phyloP scores from a whole-genome alignment of 2,113 vertebrate species.

The Lethenteron reissneri region DNA sequence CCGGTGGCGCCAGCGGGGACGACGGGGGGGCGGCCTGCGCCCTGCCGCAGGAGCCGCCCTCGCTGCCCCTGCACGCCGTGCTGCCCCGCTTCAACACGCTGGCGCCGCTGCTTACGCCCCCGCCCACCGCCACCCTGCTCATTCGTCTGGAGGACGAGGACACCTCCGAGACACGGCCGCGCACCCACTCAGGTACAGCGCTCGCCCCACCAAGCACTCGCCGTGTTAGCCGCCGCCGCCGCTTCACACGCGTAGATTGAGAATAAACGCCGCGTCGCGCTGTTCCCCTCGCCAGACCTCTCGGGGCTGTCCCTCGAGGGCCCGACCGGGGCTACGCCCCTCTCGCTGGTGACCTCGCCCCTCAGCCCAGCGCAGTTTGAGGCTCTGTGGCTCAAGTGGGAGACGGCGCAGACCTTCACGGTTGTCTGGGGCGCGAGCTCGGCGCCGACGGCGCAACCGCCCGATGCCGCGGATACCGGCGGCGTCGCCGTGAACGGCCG shows the following conservation, averaged over 20 bases:
- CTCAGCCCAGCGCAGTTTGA: slow-evolving; percentile 40
- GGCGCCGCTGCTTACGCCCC: slow-evolving; percentile 29
- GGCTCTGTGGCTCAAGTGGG: slow-evolving; percentile 29
- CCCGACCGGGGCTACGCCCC: slow-evolving; percentile 7
- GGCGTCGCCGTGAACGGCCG: too few relatives aligned
- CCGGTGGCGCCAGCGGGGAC: slow-evolving; percentile 58
- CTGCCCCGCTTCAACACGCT: slow-evolving; percentile 53
- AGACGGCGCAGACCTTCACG: slow-evolving; percentile 17
- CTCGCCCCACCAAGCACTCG: not conserved
- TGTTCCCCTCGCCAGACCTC: not conserved
- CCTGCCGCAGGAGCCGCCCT: slow-evolving; percentile 7
- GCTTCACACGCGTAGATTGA: not conserved
- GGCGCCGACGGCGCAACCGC: slow-evolving; percentile 11
- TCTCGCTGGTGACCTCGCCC: slow-evolving; percentile 22
- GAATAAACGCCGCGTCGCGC: not conserved
- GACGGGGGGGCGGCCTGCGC: slow-evolving; percentile 38
- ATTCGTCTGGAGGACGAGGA: slow-evolving; percentile 15
- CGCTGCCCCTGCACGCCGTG: slow-evolving; percentile 39
- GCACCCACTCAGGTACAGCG: slow-evolving; percentile 14
- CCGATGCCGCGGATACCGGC: too few relatives aligned
- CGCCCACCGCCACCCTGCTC: slow-evolving; percentile 20
- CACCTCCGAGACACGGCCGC: slow-evolving; percentile 9
- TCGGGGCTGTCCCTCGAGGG: slow-evolving; percentile 10
- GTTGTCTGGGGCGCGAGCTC: slow-evolving; percentile 22
- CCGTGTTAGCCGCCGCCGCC: not conserved